phyloP scores from a whole-genome alignment of 2,888 invertebrate genomes.

The Pseudolycoriella hygida region DNA sequence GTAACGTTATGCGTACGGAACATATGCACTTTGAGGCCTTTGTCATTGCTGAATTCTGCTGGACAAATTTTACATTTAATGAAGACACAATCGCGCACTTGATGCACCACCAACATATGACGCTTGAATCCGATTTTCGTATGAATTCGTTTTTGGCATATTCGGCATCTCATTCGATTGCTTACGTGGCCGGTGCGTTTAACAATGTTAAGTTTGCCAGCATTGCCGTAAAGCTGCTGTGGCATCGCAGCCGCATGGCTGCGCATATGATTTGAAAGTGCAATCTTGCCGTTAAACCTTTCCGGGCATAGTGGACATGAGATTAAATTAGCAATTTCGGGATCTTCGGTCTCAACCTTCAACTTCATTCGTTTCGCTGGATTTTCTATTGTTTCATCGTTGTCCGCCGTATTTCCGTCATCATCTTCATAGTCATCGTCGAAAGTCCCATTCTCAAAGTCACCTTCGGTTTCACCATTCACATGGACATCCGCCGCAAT shows the following conservation, averaged over 20 bases:
- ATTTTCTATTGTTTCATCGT: constrained; percentile 3
- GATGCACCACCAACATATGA: constrained; percentile 28
- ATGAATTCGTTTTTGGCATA: constrained; percentile 27
- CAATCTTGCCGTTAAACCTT: constrained; percentile 25
- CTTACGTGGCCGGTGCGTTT: neutral
- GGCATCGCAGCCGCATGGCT: constrained; percentile 8
- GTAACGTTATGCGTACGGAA: constrained; percentile 22
- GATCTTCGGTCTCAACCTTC: neutral
- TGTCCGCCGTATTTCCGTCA: constrained; percentile 11
- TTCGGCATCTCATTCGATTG: constrained; percentile 26
- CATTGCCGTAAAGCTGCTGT: neutral
- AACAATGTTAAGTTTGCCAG: neutral
- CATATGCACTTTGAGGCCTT: constrained; percentile 28
- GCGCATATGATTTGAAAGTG: constrained; percentile 28
- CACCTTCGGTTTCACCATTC: constrained; percentile 18
- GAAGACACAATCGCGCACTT: constrained; percentile 27
- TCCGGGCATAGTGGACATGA: constrained; percentile 24
- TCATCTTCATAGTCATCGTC: constrained; percentile 20
- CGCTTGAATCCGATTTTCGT: constrained; percentile 28
- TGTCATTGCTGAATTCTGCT: constrained; percentile 29
- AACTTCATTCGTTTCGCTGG: constrained; percentile 11
- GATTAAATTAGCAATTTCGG: constrained; percentile 12
- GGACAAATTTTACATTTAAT: constrained; percentile 28
- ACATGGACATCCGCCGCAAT: neutral
- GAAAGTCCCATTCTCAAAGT: constrained; percentile 15